Conservation (phyloP, 2,888 invertebrate species). For the Sphaerophoria rueppellii region DNA sequence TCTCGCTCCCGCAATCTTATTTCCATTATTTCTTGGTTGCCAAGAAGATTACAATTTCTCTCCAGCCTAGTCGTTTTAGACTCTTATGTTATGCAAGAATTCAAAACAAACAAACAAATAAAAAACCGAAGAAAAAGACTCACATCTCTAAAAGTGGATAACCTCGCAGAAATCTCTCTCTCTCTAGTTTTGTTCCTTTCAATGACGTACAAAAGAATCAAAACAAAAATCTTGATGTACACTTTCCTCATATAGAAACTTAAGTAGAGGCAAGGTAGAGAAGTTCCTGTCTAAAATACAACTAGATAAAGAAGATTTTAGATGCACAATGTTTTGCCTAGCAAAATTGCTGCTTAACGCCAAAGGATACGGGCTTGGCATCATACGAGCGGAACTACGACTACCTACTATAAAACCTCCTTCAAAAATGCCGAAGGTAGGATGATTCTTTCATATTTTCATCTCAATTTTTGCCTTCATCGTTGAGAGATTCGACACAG, state of each 20-base stretch:
- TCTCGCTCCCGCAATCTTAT: neutral
- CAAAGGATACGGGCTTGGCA: constrained; percentile 31
- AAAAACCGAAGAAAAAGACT: constrained; percentile 14
- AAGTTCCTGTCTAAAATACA: too few species aligned
- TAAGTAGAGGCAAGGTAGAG: neutral
- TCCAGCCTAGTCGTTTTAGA: neutral
- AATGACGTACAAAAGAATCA: constrained; percentile 11
- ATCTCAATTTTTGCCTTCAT: neutral
- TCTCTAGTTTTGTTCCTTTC: constrained; percentile 6
- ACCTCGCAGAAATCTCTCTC: constrained; percentile 24
- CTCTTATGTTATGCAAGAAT: constrained; percentile 29
- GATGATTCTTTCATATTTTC: constrained; percentile 19
- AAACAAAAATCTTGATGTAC: neutral
- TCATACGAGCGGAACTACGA: constrained; percentile 2
- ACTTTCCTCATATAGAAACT: neutral
- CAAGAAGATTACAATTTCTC: constrained; percentile 10
- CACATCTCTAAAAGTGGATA: constrained; percentile 23
- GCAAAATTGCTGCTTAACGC: constrained; percentile 48
- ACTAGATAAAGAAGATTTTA: too few species aligned
- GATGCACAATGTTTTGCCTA: constrained; percentile 26
- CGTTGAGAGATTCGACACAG: constrained; percentile 10
- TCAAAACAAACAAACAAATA: constrained; percentile 28
- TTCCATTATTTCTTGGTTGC: neutral
- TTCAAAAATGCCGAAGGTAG: neutral
- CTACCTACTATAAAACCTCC: neutral